These are phyloP conservation scores for Stegophylla sp. DNA, from an alignment of 2,888 invertebrate species.

Conservation along the genomic window DNA sequence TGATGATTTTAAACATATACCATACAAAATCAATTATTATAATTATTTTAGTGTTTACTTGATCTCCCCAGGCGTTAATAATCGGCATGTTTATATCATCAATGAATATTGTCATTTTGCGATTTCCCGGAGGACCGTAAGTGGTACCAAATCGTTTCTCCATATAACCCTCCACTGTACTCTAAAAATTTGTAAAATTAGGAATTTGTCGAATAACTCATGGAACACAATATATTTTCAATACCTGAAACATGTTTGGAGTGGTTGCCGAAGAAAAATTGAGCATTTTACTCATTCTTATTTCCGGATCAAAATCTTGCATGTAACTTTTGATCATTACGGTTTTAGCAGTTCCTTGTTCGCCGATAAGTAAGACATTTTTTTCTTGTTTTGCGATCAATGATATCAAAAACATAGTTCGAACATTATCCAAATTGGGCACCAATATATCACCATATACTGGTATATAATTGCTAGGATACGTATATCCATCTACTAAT, in stretches of 20 bases:
- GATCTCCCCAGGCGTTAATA: conserved; percentile 97
- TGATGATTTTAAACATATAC: no score
- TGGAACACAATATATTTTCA: neutral
- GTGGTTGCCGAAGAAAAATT: conserved; percentile 97
- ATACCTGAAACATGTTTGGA: conserved; percentile 82
- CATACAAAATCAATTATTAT: neutral
- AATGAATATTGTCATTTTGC: conserved; percentile 91
- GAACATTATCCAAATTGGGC: conserved; percentile 92
- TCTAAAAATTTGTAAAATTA: conserved; percentile 68
- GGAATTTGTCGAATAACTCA: neutral
- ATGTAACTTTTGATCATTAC: conserved; percentile 97
- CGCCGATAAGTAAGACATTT: conserved; percentile 83
- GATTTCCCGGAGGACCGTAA: conserved; percentile 92
- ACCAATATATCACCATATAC: conserved; percentile 90
- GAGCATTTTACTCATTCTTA: conserved; percentile 83
- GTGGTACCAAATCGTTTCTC: conserved; percentile 94
- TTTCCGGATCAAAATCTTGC: conserved; percentile 84
- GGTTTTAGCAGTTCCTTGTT: conserved; percentile 95
- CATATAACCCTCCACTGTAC: conserved; percentile 93
- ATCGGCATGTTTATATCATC: conserved; percentile 95
- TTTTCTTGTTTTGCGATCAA: conserved; percentile 87
- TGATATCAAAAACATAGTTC: conserved; percentile 87
- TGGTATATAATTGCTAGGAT: conserved; percentile 81
- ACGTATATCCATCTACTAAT: conserved; percentile 82
- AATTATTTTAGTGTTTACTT: conserved; percentile 67